These are phyloP conservation scores for Drosophila insularis DNA, from an alignment of 1,140 invertebrate genomes.

Conservation along the genomic window DNA sequence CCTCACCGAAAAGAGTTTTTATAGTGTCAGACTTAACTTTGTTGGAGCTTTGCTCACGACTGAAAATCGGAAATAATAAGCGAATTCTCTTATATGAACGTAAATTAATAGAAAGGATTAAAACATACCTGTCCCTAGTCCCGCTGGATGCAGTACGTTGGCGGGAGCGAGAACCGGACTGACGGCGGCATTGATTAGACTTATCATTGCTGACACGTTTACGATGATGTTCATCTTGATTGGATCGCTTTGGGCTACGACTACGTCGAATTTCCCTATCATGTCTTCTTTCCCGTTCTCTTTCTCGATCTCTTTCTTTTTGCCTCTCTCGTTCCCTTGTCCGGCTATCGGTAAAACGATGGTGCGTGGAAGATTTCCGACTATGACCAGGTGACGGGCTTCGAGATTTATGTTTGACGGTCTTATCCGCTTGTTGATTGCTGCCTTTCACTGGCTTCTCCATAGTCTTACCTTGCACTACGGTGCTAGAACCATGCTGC, in stretches of 20 bases:
- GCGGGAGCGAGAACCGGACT: slow-evolving; percentile 31
- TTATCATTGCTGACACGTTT: slow-evolving; percentile 2
- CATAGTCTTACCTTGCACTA: neutral
- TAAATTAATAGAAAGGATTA: neutral
- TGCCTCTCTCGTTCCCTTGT: slow-evolving; percentile 6
- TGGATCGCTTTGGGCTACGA: slow-evolving; percentile 30
- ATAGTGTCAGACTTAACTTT: neutral
- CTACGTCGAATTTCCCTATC: slow-evolving; percentile 19
- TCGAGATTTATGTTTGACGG: neutral
- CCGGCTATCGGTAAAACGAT: neutral
- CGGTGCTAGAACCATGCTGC: too few relatives aligned
- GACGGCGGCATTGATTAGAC: neutral
- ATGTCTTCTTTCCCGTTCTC: neutral
- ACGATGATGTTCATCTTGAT: neutral
- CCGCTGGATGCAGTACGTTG: slow-evolving; percentile 1
- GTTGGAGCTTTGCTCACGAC: neutral
- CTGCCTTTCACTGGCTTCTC: neutral
- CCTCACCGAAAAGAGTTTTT: slow-evolving; percentile 5
- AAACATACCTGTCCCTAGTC: slow-evolving; percentile 41
- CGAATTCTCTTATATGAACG: neutral
- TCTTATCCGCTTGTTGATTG: neutral
- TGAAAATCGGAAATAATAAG: neutral
- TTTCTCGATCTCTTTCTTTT: slow-evolving; percentile 2
- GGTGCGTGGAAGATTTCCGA: neutral
- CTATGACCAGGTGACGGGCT: neutral